phyloP scores from a whole-genome alignment of 1,140 invertebrate genomes.

The Lysiphlebus fabarum region DNA sequence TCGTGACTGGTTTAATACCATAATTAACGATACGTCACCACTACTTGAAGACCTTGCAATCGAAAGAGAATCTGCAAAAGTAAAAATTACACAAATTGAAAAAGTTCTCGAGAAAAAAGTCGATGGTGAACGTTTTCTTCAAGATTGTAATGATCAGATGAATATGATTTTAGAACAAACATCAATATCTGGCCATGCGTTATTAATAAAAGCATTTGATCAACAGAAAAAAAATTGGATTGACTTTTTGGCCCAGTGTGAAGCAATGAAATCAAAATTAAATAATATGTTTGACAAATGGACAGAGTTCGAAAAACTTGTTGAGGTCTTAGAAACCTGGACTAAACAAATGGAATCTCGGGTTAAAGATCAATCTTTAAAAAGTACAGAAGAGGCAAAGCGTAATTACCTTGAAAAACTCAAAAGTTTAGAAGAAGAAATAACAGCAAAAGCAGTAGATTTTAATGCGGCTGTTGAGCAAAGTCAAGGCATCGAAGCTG shows the following conservation, averaged over 20 bases:
- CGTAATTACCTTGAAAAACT: slow-evolving; percentile 76
- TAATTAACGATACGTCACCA: slow-evolving; percentile 67
- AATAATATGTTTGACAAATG: slow-evolving; percentile 71
- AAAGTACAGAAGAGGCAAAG: slow-evolving; percentile 81
- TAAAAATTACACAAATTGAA: slow-evolving; percentile 70
- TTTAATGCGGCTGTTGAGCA: slow-evolving; percentile 70
- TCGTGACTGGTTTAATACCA: slow-evolving; percentile 69
- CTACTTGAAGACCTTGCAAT: slow-evolving; percentile 67
- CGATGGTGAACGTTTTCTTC: slow-evolving; percentile 71
- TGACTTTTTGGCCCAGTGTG: slow-evolving; percentile 70
- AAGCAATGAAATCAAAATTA: slow-evolving; percentile 65
- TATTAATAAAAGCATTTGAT: slow-evolving; percentile 72
- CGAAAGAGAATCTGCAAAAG: slow-evolving; percentile 72
- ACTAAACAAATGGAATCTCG: slow-evolving; percentile 78
- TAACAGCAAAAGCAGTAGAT: slow-evolving; percentile 67
- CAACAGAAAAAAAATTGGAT: slow-evolving; percentile 74
- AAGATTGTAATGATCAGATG: slow-evolving; percentile 69
- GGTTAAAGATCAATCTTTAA: slow-evolving; percentile 86
- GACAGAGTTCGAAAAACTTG: slow-evolving; percentile 74
- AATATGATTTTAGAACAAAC: slow-evolving; percentile 76
- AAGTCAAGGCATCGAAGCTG: slow-evolving; percentile 70
- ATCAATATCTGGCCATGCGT: slow-evolving; percentile 71
- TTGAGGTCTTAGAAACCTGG: slow-evolving; percentile 78
- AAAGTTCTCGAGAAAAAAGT: slow-evolving; percentile 70
- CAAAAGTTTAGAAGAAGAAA: slow-evolving; percentile 70